Conservation (phyloP, 2,113 vertebrate genomes). For the Tragulus kanchil region DNA sequence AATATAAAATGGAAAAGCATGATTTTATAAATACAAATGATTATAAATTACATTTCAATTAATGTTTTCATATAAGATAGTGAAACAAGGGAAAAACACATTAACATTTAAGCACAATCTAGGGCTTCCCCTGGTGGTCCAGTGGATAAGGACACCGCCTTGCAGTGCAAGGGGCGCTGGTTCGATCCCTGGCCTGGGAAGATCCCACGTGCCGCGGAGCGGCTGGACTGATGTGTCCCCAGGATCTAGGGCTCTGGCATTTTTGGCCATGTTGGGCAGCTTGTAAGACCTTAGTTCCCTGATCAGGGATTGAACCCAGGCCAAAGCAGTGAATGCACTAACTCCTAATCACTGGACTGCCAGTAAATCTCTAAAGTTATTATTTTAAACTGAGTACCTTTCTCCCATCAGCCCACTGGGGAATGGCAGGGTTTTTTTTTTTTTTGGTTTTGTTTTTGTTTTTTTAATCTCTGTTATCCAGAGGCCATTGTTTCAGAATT, state of each 20-base stretch:
- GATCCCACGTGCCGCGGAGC: too few relatives aligned
- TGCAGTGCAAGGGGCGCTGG: too few relatives aligned
- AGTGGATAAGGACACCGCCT: too few relatives aligned
- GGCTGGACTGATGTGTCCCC: too few relatives aligned
- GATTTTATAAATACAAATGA: not conserved
- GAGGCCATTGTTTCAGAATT: not conserved
- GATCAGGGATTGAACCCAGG: not conserved
- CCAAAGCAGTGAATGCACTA: not conserved
- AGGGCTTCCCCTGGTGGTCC: too few relatives aligned
- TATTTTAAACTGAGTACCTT: not conserved
- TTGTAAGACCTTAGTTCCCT: not conserved
- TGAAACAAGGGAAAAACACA: not conserved
- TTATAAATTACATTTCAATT: not conserved
- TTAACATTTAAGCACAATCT: not conserved
- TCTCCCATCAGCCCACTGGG: not conserved
- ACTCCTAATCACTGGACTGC: not conserved
- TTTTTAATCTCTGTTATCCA: not conserved
- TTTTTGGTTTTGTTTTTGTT: too few relatives aligned
- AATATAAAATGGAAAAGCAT: slow-evolving; percentile 52
- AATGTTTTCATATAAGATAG: slow-evolving; percentile 4
- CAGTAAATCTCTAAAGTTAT: not conserved
- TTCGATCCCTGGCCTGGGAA: too few relatives aligned
- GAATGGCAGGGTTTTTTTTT: not conserved
- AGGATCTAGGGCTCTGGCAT: too few relatives aligned
- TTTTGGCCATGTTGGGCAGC: not conserved